Evolutionary conservation across 2,113 vertebrate species (phyloP).

Genomic region (Phaethornis superciliosus): DNA sequence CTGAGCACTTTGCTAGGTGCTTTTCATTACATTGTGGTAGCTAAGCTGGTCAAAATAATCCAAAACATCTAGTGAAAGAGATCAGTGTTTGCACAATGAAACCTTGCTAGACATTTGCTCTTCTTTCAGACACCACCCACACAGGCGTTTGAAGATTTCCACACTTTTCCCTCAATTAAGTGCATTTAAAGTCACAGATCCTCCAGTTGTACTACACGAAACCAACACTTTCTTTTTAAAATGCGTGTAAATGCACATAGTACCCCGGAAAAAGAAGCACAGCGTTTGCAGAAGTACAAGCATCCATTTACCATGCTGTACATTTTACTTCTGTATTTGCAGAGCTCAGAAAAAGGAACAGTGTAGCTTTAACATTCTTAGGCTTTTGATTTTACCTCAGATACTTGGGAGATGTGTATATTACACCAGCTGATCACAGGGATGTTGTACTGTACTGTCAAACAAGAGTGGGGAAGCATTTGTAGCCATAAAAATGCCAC

Average conservation of each 20-base stretch:
- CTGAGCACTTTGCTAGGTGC: background rate
- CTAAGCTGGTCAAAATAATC: background rate
- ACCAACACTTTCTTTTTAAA: background rate
- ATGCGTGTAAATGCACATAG: fast-evolving
- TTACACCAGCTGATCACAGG: fast-evolving
- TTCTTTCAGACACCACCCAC: background rate
- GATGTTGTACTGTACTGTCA: fast-evolving
- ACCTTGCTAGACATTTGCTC: background rate
- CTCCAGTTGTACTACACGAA: background rate
- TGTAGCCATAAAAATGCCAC: background rate
- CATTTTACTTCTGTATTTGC: constrained; percentile 14
- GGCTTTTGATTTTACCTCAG: background rate
- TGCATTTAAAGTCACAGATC: background rate
- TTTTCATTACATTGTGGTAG: background rate
- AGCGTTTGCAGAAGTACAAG: background rate
- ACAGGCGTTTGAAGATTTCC: background rate
- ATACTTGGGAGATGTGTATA: background rate
- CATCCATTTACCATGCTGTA: background rate
- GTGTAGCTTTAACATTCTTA: background rate
- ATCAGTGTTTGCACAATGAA: background rate
- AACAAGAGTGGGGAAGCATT: background rate
- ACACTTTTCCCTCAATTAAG: background rate
- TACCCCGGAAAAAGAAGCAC: background rate
- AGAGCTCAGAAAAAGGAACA: background rate
- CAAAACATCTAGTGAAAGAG: background rate